Conservation (phyloP, 2,113 vertebrate species). For the Ptilorrhoa leucosticta region DNA sequence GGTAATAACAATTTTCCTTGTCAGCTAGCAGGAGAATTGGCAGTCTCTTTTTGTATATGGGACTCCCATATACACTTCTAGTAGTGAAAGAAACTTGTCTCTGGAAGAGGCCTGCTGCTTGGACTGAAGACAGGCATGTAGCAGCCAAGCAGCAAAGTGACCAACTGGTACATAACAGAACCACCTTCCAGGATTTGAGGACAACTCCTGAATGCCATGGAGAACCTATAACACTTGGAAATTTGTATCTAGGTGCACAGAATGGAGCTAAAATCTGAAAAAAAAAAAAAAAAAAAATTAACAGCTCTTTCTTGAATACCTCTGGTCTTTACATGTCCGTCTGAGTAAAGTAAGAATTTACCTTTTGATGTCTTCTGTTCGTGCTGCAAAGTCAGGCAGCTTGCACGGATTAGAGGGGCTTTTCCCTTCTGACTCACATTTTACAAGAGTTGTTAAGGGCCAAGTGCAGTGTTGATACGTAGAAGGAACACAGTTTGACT, state of each 20-base stretch:
- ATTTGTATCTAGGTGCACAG: neutral
- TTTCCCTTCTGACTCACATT: neutral
- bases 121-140: neutral
- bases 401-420: neutral
- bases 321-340: neutral
- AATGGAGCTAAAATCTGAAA: neutral
- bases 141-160: neutral
- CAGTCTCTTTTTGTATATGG: neutral
- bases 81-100: neutral
- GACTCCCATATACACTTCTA: neutral
- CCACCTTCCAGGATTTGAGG: neutral
- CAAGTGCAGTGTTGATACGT: neutral
- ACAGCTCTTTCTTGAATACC: neutral
- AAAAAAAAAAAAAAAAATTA: neutral
- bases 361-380: neutral
- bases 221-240: neutral
- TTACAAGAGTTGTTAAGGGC: neutral
- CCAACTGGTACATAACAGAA: neutral
- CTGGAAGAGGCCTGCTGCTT: neutral
- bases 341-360: neutral
- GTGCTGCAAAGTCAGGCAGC: neutral
- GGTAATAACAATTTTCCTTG: neutral
- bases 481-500: slow-evolving; percentile 1
- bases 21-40: neutral
- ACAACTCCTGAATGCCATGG: neutral